These are phyloP conservation scores for Charadrius vociferus DNA, from an alignment of 2,113 vertebrate genomes.

Conservation along the genomic window DNA sequence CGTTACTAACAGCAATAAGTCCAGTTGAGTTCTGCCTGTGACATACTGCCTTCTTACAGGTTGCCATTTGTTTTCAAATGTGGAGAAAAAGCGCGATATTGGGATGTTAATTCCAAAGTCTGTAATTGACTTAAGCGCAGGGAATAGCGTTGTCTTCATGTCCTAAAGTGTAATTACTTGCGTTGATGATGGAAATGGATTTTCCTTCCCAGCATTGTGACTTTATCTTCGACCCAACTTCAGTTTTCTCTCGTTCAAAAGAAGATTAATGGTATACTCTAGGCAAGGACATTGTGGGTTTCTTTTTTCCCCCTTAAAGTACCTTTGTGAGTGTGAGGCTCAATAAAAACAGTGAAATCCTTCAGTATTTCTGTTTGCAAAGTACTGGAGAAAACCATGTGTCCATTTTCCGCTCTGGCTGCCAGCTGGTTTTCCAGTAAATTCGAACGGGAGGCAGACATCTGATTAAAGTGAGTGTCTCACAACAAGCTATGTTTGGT, in stretches of 20 bases:
- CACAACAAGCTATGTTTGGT: slow-evolving; percentile 29
- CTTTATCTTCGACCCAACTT: background rate
- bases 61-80: background rate
- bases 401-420: slow-evolving; percentile 44
- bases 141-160: background rate
- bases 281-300: background rate
- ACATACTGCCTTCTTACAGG: background rate
- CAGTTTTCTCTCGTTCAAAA: background rate
- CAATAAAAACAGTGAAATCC: slow-evolving; percentile 18
- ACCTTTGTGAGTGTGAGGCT: background rate
- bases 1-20: background rate
- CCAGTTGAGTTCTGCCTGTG: background rate
- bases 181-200: background rate
- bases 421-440: slow-evolving; percentile 53
- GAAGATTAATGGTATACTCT: background rate
- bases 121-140: background rate
- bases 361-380: slow-evolving; percentile 10
- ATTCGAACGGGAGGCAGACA: slow-evolving; percentile 9
- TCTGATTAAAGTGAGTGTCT: slow-evolving; percentile 20
- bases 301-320: background rate
- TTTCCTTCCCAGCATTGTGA: background rate
- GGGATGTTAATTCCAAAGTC: background rate
- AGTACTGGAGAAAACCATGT: slow-evolving; percentile 37
- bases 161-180: background rate
- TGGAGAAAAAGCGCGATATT: background rate